These are phyloP conservation scores for Platalea minor DNA, from an alignment of 2,797 vertebrate genomes.

Conservation along the genomic window DNA sequence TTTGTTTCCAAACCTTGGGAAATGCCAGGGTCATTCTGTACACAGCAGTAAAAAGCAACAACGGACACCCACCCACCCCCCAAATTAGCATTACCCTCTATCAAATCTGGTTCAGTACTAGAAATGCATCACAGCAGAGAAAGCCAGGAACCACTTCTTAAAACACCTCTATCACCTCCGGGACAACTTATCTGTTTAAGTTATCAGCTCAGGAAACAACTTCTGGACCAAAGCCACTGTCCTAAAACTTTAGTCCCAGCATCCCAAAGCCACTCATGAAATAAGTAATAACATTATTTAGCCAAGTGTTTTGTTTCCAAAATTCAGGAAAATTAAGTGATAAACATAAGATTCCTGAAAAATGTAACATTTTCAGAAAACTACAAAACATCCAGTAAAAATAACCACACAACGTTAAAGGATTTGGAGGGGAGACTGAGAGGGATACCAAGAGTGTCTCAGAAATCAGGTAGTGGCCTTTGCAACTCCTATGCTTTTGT, in stretches of 20 bases:
- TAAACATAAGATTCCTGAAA: neutral
- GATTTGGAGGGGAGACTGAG: neutral
- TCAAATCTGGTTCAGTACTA: neutral
- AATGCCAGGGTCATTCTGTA: neutral
- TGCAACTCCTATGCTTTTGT: neutral
- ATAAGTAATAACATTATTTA: neutral
- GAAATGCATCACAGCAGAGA: neutral
- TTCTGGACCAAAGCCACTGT: neutral
- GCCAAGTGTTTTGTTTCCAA: neutral
- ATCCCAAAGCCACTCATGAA: neutral
- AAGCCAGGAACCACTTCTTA: neutral
- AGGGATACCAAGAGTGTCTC: neutral
- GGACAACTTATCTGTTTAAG: neutral
- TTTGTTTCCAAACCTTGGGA: neutral
- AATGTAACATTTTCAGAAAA: neutral
- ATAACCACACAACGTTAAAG: neutral
- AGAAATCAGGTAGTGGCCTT: neutral
- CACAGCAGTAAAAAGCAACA: neutral
- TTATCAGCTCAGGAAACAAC: neutral
- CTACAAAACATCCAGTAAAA: neutral
- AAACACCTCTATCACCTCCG: neutral
- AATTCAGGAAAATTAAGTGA: neutral
- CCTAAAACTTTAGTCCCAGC: neutral
- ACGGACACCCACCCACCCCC: rapidly evolving
- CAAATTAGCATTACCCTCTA: neutral